Base-by-base conservation (phyloP, 2,888 invertebrate species). In the Hirtodrosophila duncani region DNA sequence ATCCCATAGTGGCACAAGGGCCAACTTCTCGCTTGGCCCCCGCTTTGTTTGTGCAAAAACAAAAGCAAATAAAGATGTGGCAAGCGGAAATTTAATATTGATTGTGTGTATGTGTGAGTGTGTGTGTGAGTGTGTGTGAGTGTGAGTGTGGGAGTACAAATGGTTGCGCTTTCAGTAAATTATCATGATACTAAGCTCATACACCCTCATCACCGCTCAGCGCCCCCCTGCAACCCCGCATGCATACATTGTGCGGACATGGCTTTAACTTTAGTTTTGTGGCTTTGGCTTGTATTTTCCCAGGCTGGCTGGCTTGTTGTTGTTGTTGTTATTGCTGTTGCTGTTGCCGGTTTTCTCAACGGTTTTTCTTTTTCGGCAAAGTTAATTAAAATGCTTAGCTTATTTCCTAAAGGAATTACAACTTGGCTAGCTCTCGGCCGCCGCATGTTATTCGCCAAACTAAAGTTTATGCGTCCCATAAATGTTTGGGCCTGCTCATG, bases 11-110 rank as follows among this genome's bases (percentile, higher is more conserved):
- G n/a, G n/a, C 33, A 18, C 18, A n/a, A 20, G 20, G 26, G 26
- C 26, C 18, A 17, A 21, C 38, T 27, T 39, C 18, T 36, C 16
- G 21, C 36, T 16, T 10, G 36, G 21, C 16, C 31, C 34, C n/a
- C 34, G 29, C 33, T 38, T 26, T 44, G 59, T 51, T 55, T 45
- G 48, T 36, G 36, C 36, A 44, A 53, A 53, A 68, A 58, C 67
- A 57, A 58, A 49, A 53, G 62, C 71, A 75, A 72, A 78, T 67
- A 78, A 78, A 70, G 71, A 78, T 75, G 79, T 63, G 71, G 72
- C 79, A 65, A 57, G 79, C 71, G 79, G 63, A 72, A 72, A 79
- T 72, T 72, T 79, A 70, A 79, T 72, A 72, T 72, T 72, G 75
- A 72, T 72, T 72, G 71, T 77, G 60, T 59, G 39, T 62, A 49